phyloP scores from a whole-genome alignment of 2,888 invertebrate genomes.

The Philereme transversata region DNA sequence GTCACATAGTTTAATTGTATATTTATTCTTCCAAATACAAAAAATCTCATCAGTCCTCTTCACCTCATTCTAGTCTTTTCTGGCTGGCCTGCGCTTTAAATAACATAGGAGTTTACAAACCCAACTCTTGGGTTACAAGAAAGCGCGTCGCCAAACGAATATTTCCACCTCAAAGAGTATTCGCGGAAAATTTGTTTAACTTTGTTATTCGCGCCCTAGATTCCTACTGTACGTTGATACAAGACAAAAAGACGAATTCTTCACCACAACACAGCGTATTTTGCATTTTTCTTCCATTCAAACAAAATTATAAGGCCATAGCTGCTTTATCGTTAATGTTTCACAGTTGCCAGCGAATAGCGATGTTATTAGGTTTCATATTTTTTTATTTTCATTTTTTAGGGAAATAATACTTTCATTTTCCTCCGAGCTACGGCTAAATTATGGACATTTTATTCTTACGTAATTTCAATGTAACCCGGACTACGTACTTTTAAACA shows the following conservation, averaged over 20 bases:
- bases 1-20: no score
- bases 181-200: slow-evolving; percentile 29
- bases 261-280: slow-evolving; percentile 22
- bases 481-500: not conserved
- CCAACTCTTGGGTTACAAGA: slow-evolving; percentile 17
- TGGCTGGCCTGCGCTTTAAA: not conserved
- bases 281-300: slow-evolving; percentile 23
- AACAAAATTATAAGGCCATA: slow-evolving; percentile 28
- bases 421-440: slow-evolving; percentile 1
- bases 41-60: no score
- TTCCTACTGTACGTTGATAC: slow-evolving; percentile 26
- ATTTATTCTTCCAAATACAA: no score
- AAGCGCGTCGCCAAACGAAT: slow-evolving; percentile 35
- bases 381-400: slow-evolving; percentile 16
- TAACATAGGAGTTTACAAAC: slow-evolving; percentile 5
- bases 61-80: no score
- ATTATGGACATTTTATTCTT: slow-evolving; percentile 10
- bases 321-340: slow-evolving; percentile 17
- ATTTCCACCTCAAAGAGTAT: slow-evolving; percentile 37
- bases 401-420: slow-evolving; percentile 7
- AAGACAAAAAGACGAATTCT: slow-evolving; percentile 28
- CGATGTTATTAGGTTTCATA: slow-evolving; percentile 22
- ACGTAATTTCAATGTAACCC: slow-evolving; percentile 1
- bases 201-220: slow-evolving; percentile 35
- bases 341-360: slow-evolving; percentile 21